Conservation (phyloP, 2,113 vertebrate genomes). For the Myrmecobius fasciatus region DNA sequence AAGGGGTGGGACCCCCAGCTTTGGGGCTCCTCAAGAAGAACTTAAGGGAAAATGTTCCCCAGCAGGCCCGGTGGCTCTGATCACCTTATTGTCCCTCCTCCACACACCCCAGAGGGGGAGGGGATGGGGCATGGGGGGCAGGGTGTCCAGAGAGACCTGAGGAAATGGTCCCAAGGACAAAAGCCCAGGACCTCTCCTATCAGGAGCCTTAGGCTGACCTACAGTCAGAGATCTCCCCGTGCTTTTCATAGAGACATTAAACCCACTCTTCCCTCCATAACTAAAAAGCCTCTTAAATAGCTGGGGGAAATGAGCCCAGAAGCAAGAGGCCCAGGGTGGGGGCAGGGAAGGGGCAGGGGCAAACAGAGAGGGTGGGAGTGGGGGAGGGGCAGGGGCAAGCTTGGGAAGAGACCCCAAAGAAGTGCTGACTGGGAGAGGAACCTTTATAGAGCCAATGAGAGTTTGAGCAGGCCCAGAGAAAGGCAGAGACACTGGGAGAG, state of each 20-base stretch:
- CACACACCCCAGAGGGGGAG: neutral
- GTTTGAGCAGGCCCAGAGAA: no score
- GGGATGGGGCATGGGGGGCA: neutral
- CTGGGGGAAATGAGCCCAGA: neutral
- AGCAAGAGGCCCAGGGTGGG: neutral
- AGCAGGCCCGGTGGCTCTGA: neutral
- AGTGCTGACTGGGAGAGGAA: no score
- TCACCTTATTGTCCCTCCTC: neutral
- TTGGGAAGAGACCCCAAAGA: no score
- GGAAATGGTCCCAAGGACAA: no score
- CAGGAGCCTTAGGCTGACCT: no score
- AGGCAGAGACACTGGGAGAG: no score
- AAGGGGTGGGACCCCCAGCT: neutral
- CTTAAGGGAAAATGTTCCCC: neutral
- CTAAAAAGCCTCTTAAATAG: neutral
- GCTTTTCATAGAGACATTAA: neutral
- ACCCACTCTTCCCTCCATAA: neutral
- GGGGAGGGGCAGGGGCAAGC: no score
- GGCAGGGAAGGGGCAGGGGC: no score
- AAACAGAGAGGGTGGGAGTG: no score
- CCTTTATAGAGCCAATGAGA: no score
- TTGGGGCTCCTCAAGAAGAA: neutral
- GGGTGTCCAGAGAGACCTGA: no score
- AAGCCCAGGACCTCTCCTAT: neutral
- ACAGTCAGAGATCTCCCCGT: neutral